A percentile compares a stretch with the other conserved stretches of the same genome.
Conservation (phyloP, 2,888 invertebrate genomes). For the Philereme vetulata region DNA sequence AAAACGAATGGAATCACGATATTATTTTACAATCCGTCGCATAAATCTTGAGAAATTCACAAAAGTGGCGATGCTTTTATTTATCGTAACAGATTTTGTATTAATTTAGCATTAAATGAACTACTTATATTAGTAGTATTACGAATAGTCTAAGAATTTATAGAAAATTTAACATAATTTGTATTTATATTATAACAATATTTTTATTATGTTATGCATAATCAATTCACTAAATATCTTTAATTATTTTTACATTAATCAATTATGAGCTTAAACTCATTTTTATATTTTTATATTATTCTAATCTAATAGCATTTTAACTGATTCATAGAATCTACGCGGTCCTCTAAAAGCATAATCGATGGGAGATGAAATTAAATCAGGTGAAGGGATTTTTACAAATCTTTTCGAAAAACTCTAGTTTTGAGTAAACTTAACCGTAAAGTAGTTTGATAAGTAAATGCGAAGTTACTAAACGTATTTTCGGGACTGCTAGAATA, state of each 20-base stretch:
- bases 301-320: neutral
- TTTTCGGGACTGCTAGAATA: no score
- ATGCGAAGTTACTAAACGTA: neutral
- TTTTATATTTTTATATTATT: constrained; percentile 13
- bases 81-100: neutral
- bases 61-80: no score
- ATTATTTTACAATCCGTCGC: no score
- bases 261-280: constrained; percentile 50
- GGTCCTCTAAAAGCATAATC: neutral
- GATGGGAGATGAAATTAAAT: no score
- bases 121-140: neutral
- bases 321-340: neutral
- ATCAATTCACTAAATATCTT: neutral
- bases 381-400: no score
- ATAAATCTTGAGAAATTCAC: no score
- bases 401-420: constrained; percentile 9
- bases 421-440: constrained; percentile 31
- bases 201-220: neutral
- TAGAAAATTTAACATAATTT: constrained; percentile 9
- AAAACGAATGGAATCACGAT: no score
- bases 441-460: neutral
- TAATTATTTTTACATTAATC: constrained; percentile 8
- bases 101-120: neutral
- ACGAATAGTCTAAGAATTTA: constrained; percentile 4
- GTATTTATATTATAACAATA: constrained; percentile 12